Base-by-base conservation (phyloP, 2,888 invertebrate genomes). In the Diplazon laetatorius region DNA sequence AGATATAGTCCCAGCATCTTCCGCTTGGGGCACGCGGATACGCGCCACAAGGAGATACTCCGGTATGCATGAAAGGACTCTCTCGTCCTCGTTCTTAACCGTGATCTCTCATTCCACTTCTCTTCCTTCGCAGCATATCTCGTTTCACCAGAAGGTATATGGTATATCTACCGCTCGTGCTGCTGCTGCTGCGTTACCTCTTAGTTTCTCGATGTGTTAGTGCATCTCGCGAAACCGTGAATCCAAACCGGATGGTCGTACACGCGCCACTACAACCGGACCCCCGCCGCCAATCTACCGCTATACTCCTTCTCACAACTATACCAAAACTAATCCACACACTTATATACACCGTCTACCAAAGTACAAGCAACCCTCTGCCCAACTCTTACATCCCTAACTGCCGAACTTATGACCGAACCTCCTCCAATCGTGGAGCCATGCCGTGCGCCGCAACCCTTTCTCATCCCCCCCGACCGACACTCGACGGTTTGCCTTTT, bases 41-140 rank as follows among this genome's bases (percentile, higher is more conserved):
- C 59, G 69, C 63, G 70, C 63, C 74, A 70, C 65, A 65, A 76
- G 71, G 80, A 80, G 68, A 80, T 88, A 89, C 90, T 90, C 86
- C 82, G 87, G 89, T 90, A 90, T 90, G 90, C 90, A 90, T 90
- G 90, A 90, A 89, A 89, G 88, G 89, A 86, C 85, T 86, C 85
- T 86, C 84, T 80, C 83, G 83, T 86, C 86, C 84, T 85, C 80
- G 79, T 78, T 82, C 80, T 80, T 78, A 76, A 78, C 80, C 82
- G 78, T 82, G 82, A 82, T 84, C 81, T 83, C 80, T 82, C 80
- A 77, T 85, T 85, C 82, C 75, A 79, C 55, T 44, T 42, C 25
- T 39, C 71, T 71, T 69, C 63, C 74, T 78, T 68, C 78, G 30
- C 78, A n/a, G n/a, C n/a, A 68, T 78, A 78, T 78, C 75, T 78